These are phyloP conservation scores for Gambelia wislizenii DNA, from an alignment of 2,797 vertebrate genomes.

Conservation along the genomic window DNA sequence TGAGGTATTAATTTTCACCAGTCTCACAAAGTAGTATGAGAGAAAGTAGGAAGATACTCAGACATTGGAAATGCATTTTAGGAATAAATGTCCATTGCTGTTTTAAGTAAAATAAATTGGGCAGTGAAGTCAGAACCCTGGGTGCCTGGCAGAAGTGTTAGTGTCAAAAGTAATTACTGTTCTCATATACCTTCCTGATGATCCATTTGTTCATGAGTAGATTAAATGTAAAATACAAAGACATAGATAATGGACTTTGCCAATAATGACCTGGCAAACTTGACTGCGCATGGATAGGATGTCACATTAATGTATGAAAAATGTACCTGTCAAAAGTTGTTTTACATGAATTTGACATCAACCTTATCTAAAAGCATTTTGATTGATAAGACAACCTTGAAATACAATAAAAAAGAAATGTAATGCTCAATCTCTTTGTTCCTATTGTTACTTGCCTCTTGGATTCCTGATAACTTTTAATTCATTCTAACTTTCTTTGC, in stretches of 20 bases:
- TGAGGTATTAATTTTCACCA: neutral
- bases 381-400: slow-evolving; percentile 54
- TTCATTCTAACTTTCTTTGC: slow-evolving; percentile 43
- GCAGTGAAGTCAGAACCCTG: neutral
- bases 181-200: slow-evolving; percentile 21
- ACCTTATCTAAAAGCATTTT: slow-evolving; percentile 47
- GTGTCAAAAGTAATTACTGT: slow-evolving; percentile 30
- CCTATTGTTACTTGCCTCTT: slow-evolving; percentile 36
- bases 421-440: slow-evolving; percentile 39
- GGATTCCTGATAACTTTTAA: slow-evolving; percentile 40
- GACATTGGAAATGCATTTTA: neutral
- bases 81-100: neutral
- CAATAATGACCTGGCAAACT: slow-evolving; percentile 37
- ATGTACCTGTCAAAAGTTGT: slow-evolving; percentile 47
- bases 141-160: neutral
- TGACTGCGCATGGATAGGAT: slow-evolving; percentile 13
- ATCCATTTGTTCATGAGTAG: slow-evolving; percentile 15
- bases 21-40: neutral
- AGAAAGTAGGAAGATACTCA: neutral
- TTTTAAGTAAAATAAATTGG: slow-evolving; percentile 33
- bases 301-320: slow-evolving; percentile 31
- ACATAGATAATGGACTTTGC: slow-evolving; percentile 40
- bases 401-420: slow-evolving; percentile 49
- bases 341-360: slow-evolving; percentile 57
- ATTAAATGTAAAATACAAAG: slow-evolving; percentile 28